Evolutionary conservation across 2,113 vertebrate genomes (phyloP).

Genomic region (Mesocricetus auratus): DNA sequence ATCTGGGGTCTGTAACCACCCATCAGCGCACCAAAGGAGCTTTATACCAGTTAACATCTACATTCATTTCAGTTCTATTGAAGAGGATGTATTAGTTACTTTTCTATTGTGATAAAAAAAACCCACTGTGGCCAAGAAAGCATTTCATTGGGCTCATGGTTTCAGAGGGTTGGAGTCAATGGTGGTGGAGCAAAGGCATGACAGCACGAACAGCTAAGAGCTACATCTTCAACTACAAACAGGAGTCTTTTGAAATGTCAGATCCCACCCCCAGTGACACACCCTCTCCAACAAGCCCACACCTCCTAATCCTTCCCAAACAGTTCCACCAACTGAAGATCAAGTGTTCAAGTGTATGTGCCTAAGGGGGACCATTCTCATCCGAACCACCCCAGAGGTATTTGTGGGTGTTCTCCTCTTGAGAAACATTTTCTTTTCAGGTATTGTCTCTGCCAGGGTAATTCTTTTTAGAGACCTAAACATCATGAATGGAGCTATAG

Average conservation of each 20-base stretch:
- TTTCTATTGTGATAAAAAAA: background rate
- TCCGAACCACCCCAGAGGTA: background rate
- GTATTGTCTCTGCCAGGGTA: background rate
- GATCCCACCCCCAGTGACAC: background rate
- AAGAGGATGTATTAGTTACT: background rate
- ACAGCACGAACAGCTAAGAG: background rate
- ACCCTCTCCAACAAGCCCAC: background rate
- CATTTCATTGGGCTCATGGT: background rate
- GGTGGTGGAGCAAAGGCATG: background rate
- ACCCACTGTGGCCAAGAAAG: background rate
- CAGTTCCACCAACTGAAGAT: background rate
- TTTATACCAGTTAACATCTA: background rate
- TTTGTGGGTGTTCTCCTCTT: background rate
- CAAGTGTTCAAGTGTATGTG: background rate
- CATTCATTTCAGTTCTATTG: slow-evolving; percentile 17
- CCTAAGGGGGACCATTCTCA: background rate
- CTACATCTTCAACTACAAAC: background rate
- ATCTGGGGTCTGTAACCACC: background rate
- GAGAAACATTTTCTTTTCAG: background rate
- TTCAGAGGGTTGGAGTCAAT: background rate
- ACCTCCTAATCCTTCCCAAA: background rate
- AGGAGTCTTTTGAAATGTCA: background rate
- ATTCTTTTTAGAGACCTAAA: slow-evolving; percentile 47
- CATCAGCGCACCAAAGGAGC: background rate
- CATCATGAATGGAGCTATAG: background rate